A percentile compares a stretch with the other conserved stretches of the same genome.
Evolutionary conservation across 1,140 invertebrate genomes (phyloP).

Genomic region (Paralvinella palmiformis): DNA sequence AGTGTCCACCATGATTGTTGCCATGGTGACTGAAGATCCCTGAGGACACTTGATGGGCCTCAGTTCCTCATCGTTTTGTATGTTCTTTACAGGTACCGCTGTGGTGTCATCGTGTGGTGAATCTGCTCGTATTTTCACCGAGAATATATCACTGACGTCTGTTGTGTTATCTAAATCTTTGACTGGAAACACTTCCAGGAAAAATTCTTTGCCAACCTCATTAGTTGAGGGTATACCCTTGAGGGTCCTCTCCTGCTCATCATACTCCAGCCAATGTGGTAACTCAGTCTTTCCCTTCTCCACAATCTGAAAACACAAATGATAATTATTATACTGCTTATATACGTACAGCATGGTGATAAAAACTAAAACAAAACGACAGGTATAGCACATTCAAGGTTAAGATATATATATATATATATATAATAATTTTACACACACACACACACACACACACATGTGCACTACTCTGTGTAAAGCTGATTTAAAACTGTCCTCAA

Average conservation of each 20-base stretch:
- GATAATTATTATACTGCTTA: no score
- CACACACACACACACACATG: no score
- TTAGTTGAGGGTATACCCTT: constrained; percentile 56
- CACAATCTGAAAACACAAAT: constrained; percentile 39
- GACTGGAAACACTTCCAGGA: constrained; percentile 54
- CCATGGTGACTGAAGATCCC: constrained; percentile 15
- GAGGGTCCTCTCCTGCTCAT: constrained; percentile 44
- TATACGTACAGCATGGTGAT: no score
- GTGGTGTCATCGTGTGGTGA: constrained; percentile 8
- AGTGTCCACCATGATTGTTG: constrained; percentile 11
- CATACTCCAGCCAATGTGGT: constrained; percentile 50
- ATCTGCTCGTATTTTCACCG: constrained; percentile 8
- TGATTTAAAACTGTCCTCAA: no score
- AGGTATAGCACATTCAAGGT: no score
- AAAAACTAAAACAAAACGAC: no score
- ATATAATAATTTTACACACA: no score
- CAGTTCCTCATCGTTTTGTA: not conserved
- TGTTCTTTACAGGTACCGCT: constrained; percentile 5
- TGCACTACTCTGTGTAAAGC: no score
- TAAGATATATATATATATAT: no score
- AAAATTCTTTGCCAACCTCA: constrained; percentile 57
- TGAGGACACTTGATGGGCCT: constrained; percentile 6
- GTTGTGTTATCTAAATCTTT: constrained; percentile 12
- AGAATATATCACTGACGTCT: constrained; percentile 4
- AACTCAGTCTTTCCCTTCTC: constrained; percentile 40